Conservation (phyloP, 2,888 invertebrate genomes). For the Hirtodrosophila cameraria region DNA sequence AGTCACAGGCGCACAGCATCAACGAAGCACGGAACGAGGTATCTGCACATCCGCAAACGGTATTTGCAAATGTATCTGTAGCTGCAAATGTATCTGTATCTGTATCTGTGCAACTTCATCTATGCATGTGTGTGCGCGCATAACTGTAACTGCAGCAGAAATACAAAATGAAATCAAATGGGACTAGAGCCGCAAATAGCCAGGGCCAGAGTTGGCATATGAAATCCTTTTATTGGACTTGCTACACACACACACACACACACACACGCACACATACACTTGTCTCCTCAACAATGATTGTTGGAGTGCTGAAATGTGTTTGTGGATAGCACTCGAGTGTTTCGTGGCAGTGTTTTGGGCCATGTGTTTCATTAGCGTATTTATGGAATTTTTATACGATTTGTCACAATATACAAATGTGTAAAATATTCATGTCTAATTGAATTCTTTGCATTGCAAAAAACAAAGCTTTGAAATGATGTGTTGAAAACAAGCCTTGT, state of each 20-base stretch:
- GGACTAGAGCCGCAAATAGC: slow-evolving; percentile 14
- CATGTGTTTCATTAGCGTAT: slow-evolving; percentile 73
- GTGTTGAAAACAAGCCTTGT: too few species aligned
- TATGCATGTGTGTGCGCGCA: slow-evolving; percentile 5
- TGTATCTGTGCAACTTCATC: slow-evolving; percentile 3
- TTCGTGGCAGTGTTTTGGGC: slow-evolving; percentile 9
- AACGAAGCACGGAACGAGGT: slow-evolving; percentile 3
- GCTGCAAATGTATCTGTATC: slow-evolving; percentile 12
- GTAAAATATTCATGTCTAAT: slow-evolving; percentile 56
- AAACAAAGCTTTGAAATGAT: not conserved
- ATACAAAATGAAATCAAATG: slow-evolving; percentile 60
- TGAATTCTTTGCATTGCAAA: slow-evolving; percentile 36
- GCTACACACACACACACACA: not conserved
- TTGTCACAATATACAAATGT: slow-evolving; percentile 56
- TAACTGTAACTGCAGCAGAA: slow-evolving; percentile 34
- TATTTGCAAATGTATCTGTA: slow-evolving; percentile 1
- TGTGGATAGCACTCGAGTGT: slow-evolving; percentile 17
- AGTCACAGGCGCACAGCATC: slow-evolving; percentile 36
- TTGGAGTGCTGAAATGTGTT: not conserved
- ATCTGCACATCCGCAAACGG: slow-evolving; percentile 4
- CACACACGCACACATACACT: too few species aligned
- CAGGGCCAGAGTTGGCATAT: slow-evolving; percentile 5
- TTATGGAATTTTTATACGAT: slow-evolving; percentile 68
- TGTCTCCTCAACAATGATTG: slow-evolving; percentile 5
- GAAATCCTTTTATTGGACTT: slow-evolving; percentile 19